Evolutionary conservation across 2,797 vertebrate species (phyloP).

Genomic region (Pantherophis alleghaniensis): DNA sequence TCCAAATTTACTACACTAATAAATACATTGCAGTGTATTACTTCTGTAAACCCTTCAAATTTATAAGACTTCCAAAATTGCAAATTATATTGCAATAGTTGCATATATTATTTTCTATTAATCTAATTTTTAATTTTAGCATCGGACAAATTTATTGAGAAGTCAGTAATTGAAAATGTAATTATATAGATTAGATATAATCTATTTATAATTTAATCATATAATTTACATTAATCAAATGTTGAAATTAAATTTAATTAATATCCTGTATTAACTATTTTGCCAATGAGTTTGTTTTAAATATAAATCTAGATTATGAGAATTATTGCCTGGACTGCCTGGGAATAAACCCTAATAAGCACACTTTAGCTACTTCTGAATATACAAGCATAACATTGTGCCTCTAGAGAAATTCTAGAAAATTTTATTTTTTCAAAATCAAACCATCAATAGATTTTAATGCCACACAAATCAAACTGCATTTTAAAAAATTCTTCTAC

Average conservation of each 20-base stretch:
- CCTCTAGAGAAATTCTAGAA: background rate
- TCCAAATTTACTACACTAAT: conserved; percentile 38
- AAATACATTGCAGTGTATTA: conserved; percentile 32
- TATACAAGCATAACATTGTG: background rate
- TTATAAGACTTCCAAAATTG: conserved; percentile 53
- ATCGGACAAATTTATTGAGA: conserved; percentile 21
- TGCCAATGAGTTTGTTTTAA: background rate
- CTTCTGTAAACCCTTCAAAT: conserved; percentile 38
- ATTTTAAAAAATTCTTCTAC: background rate
- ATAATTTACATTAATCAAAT: background rate
- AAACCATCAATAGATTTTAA: background rate
- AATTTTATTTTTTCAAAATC: background rate
- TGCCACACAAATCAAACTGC: background rate
- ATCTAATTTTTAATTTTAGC: conserved; percentile 35
- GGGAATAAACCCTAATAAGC: background rate
- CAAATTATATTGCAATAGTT: conserved; percentile 37
- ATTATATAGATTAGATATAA: background rate
- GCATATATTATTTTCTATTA: conserved; percentile 44
- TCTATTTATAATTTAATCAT: background rate
- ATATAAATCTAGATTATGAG: background rate
- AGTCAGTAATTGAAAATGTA: background rate
- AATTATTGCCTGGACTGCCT: background rate
- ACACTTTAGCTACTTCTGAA: background rate
- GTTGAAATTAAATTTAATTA: background rate
- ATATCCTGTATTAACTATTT: background rate